Evolutionary conservation across 2,113 vertebrate genomes (phyloP).

Genomic region (Dipodomys stephensi): DNA sequence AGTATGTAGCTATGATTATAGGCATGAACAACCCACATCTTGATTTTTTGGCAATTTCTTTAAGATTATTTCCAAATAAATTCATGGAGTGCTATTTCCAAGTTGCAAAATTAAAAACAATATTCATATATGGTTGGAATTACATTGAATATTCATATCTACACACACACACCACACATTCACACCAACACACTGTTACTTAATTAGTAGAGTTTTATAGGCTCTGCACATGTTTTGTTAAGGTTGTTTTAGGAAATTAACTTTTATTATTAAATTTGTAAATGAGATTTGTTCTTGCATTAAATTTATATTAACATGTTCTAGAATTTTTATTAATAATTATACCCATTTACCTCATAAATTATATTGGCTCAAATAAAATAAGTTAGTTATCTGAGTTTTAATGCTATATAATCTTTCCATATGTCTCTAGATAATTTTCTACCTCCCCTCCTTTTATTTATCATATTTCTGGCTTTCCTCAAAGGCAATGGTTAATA

Average conservation of each 20-base stretch:
- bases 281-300: not conserved
- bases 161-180: too few species aligned
- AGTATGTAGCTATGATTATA: too few species aligned
- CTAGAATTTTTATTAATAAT: constrained; percentile 46
- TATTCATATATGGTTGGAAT: not conserved
- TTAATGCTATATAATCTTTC: constrained; percentile 1
- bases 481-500: constrained; percentile 34
- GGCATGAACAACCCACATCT: too few species aligned
- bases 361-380: constrained; percentile 27
- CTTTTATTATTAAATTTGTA: constrained; percentile 33
- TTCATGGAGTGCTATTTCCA: not conserved
- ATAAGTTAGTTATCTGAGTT: constrained; percentile 11
- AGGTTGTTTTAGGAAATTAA: constrained; percentile 28
- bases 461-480: constrained; percentile 12
- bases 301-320: constrained; percentile 38
- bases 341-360: constrained; percentile 44
- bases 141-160: not conserved
- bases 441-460: not conserved
- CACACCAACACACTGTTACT: too few species aligned
- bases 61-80: not conserved
- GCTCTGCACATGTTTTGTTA: constrained; percentile 8
- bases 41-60: not conserved
- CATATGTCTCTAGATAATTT: not conserved
- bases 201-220: not conserved
- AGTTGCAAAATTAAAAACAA: constrained; percentile 5